Evolutionary conservation across 2,797 vertebrate species (phyloP).

Genomic region (Anguilla pacifica): DNA sequence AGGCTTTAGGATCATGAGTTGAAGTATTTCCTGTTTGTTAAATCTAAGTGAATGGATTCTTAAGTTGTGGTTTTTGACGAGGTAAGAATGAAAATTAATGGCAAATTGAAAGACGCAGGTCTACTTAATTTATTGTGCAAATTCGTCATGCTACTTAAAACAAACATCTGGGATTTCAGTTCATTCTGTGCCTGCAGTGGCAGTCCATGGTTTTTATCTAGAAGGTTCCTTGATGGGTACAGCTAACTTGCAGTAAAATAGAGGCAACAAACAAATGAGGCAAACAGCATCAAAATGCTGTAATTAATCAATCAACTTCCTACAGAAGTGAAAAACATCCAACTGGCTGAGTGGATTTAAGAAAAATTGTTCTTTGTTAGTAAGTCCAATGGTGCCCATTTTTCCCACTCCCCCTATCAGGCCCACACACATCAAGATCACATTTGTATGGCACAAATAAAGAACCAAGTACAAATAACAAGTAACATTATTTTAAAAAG

Average conservation of each 20-base stretch:
- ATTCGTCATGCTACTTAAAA: conserved; percentile 71
- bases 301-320: conserved; percentile 33
- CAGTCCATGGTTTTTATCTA: conserved; percentile 16
- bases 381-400: conserved; percentile 27
- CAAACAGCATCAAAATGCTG: conserved; percentile 60
- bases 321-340: conserved; percentile 59
- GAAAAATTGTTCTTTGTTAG: conserved; percentile 17
- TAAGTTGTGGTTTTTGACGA: not conserved
- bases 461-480: conserved; percentile 21
- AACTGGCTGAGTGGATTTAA: conserved; percentile 46
- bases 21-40: not conserved
- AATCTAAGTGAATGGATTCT: not conserved
- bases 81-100: no score
- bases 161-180: conserved; percentile 53
- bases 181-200: conserved; percentile 49
- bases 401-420: not conserved
- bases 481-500: conserved; percentile 1
- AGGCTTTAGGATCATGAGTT: not conserved
- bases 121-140: conserved; percentile 69
- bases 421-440: not conserved
- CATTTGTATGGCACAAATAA: conserved; percentile 32
- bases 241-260: conserved; percentile 30
- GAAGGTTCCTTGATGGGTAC: not conserved
- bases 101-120: not conserved
- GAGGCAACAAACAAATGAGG: conserved; percentile 56